These are phyloP conservation scores for Periparus ater DNA, from an alignment of 2,797 vertebrate genomes.

Conservation along the genomic window DNA sequence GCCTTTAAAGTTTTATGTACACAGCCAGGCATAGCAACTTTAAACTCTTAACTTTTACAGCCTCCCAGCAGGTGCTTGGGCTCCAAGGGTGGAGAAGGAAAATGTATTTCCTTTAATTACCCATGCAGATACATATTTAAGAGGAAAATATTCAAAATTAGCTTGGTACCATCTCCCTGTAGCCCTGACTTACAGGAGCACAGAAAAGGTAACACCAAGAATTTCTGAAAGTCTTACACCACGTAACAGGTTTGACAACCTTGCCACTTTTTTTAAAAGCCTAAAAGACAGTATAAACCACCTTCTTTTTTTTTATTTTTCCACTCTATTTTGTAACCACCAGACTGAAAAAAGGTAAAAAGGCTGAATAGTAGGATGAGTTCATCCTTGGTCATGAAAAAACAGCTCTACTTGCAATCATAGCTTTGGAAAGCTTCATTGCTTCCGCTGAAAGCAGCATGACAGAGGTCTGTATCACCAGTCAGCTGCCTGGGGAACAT, in stretches of 20 bases:
- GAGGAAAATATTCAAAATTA: not conserved
- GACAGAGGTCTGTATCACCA: constrained; percentile 4
- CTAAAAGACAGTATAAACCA: not conserved
- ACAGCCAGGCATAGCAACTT: not conserved
- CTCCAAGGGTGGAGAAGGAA: not conserved
- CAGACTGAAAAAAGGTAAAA: not conserved
- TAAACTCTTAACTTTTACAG: not conserved
- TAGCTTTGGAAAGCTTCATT: not conserved
- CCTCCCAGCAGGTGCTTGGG: not conserved
- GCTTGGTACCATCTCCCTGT: not conserved
- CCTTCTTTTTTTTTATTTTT: not conserved
- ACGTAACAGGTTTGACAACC: not conserved
- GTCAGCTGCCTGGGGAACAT: not conserved
- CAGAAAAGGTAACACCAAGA: not conserved
- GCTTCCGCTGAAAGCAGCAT: not conserved
- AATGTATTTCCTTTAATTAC: not conserved
- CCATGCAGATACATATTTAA: not conserved
- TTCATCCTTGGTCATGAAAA: not conserved
- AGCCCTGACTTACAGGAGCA: not conserved
- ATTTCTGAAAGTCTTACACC: not conserved
- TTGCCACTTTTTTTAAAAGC: not conserved
- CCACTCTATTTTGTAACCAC: not conserved
- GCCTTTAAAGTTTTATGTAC: not conserved
- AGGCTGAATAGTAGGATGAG: not conserved
- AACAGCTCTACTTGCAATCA: not conserved